These are phyloP conservation scores for Choristoneura rosaceana DNA, from an alignment of 2,888 invertebrate species.

Conservation along the genomic window DNA sequence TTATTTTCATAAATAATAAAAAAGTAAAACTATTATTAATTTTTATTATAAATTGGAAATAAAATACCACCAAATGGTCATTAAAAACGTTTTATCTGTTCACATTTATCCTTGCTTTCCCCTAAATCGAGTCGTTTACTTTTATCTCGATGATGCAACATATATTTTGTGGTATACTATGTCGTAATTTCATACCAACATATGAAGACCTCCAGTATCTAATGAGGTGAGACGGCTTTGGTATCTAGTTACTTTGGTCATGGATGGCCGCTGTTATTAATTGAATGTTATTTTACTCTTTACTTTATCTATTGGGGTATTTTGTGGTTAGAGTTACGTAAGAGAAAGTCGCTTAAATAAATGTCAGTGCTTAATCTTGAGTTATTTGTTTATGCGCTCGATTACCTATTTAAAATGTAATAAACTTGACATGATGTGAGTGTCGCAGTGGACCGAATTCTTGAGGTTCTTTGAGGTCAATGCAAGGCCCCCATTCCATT, in stretches of 20 bases:
- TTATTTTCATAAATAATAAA: neutral
- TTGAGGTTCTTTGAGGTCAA: neutral
- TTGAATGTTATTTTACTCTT: slow-evolving; percentile 31
- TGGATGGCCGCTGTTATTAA: slow-evolving; percentile 18
- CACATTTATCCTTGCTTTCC: slow-evolving; percentile 30
- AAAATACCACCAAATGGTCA: slow-evolving; percentile 5
- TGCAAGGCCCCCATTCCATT: neutral
- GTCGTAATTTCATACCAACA: slow-evolving; percentile 18
- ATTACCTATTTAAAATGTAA: slow-evolving; percentile 32
- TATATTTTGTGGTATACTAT: slow-evolving; percentile 15
- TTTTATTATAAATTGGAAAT: slow-evolving; percentile 4
- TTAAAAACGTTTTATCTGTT: slow-evolving; percentile 22
- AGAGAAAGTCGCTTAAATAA: slow-evolving; percentile 36
- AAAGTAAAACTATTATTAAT: too few species aligned
- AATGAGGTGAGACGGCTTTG: neutral
- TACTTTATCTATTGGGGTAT: slow-evolving; percentile 35
- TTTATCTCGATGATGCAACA: slow-evolving; percentile 31
- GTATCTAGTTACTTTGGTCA: slow-evolving; percentile 4
- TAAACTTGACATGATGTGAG: slow-evolving; percentile 9
- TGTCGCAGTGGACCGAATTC: neutral
- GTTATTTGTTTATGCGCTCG: slow-evolving; percentile 19
- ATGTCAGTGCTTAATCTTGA: slow-evolving; percentile 33
- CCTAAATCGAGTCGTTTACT: slow-evolving; percentile 26
- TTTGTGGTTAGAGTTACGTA: slow-evolving; percentile 27
- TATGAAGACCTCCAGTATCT: slow-evolving; percentile 3